A percentile compares a stretch with the other conserved stretches of the same genome.
phyloP scores from a whole-genome alignment of 2,797 vertebrate genomes.

The Cyprinella venusta region DNA sequence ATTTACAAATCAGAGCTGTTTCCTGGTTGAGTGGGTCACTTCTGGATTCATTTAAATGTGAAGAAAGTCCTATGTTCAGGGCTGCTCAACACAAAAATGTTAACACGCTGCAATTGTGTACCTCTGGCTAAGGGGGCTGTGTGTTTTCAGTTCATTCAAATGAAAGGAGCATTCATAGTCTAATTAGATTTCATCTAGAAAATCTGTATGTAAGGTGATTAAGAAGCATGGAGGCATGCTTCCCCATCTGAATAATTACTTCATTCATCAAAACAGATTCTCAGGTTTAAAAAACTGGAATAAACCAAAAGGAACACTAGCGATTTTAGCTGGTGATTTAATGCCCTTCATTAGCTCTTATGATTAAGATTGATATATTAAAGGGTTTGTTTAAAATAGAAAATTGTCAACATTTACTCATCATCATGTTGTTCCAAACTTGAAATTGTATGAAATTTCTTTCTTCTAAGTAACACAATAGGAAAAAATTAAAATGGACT shows the following conservation, averaged over 20 bases:
- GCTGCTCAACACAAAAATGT: slow-evolving; percentile 46
- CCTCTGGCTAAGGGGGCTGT: neutral
- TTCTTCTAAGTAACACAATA: slow-evolving; percentile 2
- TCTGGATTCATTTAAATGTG: slow-evolving; percentile 71
- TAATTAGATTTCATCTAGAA: slow-evolving; percentile 41
- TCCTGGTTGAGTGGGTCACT: slow-evolving; percentile 70
- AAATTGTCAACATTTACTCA: slow-evolving; percentile 1
- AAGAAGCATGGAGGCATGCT: slow-evolving; percentile 33
- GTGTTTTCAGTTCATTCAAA: slow-evolving; percentile 19
- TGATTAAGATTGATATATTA: slow-evolving; percentile 33
- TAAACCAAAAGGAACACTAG: slow-evolving; percentile 24
- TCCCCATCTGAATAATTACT: slow-evolving; percentile 44
- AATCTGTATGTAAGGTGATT: slow-evolving; percentile 46
- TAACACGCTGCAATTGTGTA: slow-evolving; percentile 28
- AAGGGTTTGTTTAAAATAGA: neutral
- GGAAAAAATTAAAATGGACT: neutral
- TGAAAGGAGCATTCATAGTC: slow-evolving; percentile 30
- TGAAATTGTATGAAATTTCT: neutral
- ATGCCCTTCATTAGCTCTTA: slow-evolving; percentile 31
- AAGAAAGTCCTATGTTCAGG: slow-evolving; percentile 40
- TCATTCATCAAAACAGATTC: slow-evolving; percentile 37
- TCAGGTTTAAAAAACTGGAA: slow-evolving; percentile 18
- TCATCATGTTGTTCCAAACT: neutral
- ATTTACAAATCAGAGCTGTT: slow-evolving; percentile 67
- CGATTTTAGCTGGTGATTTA: slow-evolving; percentile 34